phyloP scores from a whole-genome alignment of 2,113 vertebrate genomes.

The Mobula birostris region DNA sequence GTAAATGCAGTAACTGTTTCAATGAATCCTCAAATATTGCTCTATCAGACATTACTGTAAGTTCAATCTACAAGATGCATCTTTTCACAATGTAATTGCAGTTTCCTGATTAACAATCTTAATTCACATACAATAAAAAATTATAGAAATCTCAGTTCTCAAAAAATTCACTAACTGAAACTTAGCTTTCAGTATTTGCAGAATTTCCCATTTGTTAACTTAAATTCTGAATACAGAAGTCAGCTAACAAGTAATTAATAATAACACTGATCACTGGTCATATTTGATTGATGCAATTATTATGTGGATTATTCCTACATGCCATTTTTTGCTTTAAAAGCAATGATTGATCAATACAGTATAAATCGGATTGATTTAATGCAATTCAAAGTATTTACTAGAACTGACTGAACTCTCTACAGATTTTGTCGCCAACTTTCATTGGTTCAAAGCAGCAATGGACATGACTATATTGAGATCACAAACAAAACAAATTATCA shows the following conservation, averaged over 20 bases:
- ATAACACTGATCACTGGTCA: not conserved
- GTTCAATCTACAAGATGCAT: too few species aligned
- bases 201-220: not conserved
- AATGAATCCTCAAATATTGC: not conserved
- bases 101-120: not conserved
- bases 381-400: constrained; percentile 1
- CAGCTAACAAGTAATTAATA: not conserved
- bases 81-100: not conserved
- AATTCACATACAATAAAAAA: not conserved
- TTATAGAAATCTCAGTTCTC: not conserved
- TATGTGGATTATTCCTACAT: not conserved
- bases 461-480: not conserved
- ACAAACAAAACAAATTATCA: not conserved
- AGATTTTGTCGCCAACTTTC: not conserved
- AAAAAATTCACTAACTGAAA: not conserved
- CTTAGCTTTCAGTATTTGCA: not conserved
- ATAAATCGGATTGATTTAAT: not conserved
- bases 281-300: not conserved
- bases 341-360: too few species aligned
- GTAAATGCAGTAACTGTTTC: not conserved
- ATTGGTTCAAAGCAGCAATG: not conserved
- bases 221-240: not conserved
- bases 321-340: not conserved
- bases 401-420: not conserved
- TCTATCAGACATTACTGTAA: not conserved